Evolutionary conservation across 2,888 invertebrate genomes (phyloP).

Genomic region (Pilophorus perplexus): DNA sequence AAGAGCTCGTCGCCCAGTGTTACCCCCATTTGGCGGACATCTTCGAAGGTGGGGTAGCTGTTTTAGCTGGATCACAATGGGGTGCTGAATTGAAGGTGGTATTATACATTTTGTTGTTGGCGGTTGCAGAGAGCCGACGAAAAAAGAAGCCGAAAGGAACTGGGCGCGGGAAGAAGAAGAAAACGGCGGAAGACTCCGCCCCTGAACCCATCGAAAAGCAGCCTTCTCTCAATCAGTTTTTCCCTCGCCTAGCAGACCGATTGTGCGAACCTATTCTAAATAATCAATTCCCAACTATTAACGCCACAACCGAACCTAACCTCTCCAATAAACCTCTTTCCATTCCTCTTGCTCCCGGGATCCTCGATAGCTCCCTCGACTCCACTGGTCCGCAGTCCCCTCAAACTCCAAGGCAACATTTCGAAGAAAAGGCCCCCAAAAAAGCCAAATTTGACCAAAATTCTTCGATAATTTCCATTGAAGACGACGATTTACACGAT

Average conservation of each 20-base stretch:
- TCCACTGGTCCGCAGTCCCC: neutral
- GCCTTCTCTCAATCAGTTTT: neutral
- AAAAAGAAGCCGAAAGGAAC: slow-evolving; percentile 15
- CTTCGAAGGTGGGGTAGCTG: slow-evolving; percentile 39
- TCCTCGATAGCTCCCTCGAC: neutral
- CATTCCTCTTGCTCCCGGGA: neutral
- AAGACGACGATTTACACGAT: slow-evolving; percentile 20
- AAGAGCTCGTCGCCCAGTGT: slow-evolving; percentile 31
- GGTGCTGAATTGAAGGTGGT: too few species aligned
- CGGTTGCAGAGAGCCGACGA: slow-evolving; percentile 46
- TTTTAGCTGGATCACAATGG: too few species aligned
- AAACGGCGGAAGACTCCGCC: neutral
- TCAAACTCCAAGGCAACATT: slow-evolving; percentile 5
- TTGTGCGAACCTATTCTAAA: neutral
- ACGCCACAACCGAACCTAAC: neutral
- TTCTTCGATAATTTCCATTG: neutral
- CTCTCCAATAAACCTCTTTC: neutral
- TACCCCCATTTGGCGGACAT: slow-evolving; percentile 41
- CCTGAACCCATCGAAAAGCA: neutral
- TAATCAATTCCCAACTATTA: neutral
- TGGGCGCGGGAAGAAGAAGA: slow-evolving; percentile 10
- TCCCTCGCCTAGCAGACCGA: neutral
- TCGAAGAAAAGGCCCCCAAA: neutral
- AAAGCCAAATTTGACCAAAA: neutral
- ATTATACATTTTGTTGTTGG: too few species aligned